Conservation (phyloP, 2,797 vertebrate genomes). For the Myotis vivesi region DNA sequence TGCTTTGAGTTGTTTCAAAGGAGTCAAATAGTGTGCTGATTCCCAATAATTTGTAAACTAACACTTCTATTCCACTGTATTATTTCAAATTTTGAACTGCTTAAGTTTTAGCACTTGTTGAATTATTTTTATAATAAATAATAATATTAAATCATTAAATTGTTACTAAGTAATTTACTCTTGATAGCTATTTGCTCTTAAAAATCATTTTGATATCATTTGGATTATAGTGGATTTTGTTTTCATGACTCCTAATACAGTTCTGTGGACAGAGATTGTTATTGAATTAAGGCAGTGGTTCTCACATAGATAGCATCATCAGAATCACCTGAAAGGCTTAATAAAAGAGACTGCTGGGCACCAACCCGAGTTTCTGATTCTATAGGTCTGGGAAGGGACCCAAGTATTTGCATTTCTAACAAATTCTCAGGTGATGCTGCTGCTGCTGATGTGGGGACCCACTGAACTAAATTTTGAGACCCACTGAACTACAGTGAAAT, state of each 20-base stretch:
- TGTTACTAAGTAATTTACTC: neutral
- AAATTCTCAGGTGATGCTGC: neutral
- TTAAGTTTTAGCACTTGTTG: constrained; percentile 28
- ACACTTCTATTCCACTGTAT: neutral
- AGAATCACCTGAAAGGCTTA: neutral
- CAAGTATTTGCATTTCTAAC: neutral
- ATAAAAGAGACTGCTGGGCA: neutral
- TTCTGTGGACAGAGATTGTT: neutral
- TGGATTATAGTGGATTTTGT: neutral
- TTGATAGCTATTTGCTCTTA: constrained; percentile 17
- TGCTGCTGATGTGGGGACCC: neutral
- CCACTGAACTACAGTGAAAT: neutral
- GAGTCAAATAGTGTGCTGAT: neutral
- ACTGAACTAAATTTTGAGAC: neutral
- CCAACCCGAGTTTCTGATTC: neutral
- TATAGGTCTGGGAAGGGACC: neutral
- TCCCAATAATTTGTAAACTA: neutral
- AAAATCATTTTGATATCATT: neutral
- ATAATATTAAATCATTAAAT: neutral
- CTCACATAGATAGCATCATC: neutral
- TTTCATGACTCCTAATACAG: neutral
- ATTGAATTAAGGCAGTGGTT: neutral
- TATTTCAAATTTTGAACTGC: constrained; percentile 36
- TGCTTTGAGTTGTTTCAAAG: constrained; percentile 3
- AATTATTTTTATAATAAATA: neutral